These are phyloP conservation scores for Polypterus senegalus DNA, from an alignment of 2,113 vertebrate species.

Conservation along the genomic window DNA sequence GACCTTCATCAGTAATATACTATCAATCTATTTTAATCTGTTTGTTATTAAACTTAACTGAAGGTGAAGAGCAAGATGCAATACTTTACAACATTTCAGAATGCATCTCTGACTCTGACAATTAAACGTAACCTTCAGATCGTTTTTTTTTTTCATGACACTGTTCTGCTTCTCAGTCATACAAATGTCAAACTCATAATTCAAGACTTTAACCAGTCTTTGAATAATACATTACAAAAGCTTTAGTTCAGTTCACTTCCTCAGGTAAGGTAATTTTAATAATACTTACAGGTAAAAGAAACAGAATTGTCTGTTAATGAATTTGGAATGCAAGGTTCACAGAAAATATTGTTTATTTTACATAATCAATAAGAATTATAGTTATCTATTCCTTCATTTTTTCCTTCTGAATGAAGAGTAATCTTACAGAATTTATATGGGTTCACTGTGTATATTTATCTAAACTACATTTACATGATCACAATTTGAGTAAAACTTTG, in stretches of 20 bases:
- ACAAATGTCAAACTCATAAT: constrained; percentile 36
- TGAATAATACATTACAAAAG: constrained; percentile 36
- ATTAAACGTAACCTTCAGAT: constrained; percentile 35
- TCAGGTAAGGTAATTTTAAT: too few species aligned
- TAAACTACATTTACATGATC: too few species aligned
- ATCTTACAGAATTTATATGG: too few species aligned
- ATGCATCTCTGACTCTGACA: background rate
- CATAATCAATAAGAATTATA: too few species aligned
- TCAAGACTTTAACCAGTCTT: constrained; percentile 33
- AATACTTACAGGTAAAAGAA: too few species aligned
- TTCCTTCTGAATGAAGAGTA: too few species aligned
- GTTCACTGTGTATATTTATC: too few species aligned
- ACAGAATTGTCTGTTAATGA: too few species aligned
- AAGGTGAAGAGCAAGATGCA: background rate
- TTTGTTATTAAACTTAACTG: background rate
- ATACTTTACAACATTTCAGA: background rate
- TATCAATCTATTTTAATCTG: background rate
- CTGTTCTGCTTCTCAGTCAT: constrained; percentile 36
- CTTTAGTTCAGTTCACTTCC: constrained; percentile 5
- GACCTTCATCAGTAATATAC: background rate
- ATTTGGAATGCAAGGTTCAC: too few species aligned
- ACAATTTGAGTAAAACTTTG: too few species aligned
- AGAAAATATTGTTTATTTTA: too few species aligned
- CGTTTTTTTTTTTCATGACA: constrained; percentile 39
- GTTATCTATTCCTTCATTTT: too few species aligned